Evolutionary conservation across 2,113 vertebrate species (phyloP), one percentile per base, ranked within the genome.

Genomic region (Paradoxurus hermaphroditus): DNA sequence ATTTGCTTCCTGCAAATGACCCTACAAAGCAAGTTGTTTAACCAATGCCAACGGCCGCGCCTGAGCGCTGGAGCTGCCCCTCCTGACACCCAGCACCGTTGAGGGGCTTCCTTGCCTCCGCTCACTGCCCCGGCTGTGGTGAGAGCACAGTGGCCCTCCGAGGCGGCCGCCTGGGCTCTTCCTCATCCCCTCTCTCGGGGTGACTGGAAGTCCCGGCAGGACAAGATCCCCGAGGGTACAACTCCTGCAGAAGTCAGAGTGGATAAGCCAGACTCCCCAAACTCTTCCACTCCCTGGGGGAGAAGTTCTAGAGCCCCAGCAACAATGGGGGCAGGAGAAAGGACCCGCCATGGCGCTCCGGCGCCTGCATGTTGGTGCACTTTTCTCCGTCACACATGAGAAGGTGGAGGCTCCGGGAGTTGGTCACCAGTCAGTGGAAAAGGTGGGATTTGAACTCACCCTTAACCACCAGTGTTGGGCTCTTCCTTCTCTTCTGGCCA

Each of bases 11-110:
- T 12, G 18, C 4, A 2, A 16, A 16, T 27, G 31, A 84, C 46
- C 18, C 4, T 34, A 49, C 56, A 51, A 29, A 83, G 5, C 2
- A 11, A 75, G 49, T 56, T 12, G 19, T 78, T 53, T 46, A 29
- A 44, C 11, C 0, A 1, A 34, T 41, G 19, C 15, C 36, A 62
- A 65, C 7, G 27, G 19, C 3, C 11, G 31, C 41, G 18, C 4
- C 36, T 31, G 9, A 19, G 3, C 10, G 4, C 25, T 0, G 1
- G 12, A 10, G 39, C 25, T 29, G 9, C 5, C 31, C 27, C 23
- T 44, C 11, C 5, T 41, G 27, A 44, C 5, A 62, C 10, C 65
- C 10, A 34, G 34, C 1, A 1, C 51, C 39, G 0, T 36, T 72
- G 6, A 1, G 2, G 5, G 0, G 39, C 16, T 2, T 41, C 67